Percentiles rank a stretch among this genome's conserved stretches.
phyloP scores from a whole-genome alignment of 2,113 vertebrate genomes.

The Piprites chloris region DNA sequence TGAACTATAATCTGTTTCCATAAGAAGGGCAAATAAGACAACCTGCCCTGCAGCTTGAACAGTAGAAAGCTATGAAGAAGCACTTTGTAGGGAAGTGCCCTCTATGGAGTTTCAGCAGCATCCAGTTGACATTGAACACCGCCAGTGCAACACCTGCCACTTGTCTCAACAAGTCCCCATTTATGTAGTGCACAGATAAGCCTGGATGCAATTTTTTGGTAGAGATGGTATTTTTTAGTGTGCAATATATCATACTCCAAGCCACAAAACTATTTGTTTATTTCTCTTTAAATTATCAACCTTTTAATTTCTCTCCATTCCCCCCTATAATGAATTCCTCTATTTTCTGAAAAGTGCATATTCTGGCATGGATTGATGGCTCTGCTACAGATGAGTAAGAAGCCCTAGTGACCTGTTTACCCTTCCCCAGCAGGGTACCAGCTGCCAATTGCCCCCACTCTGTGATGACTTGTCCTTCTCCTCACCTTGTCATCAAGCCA shows the following conservation, averaged over 20 bases:
- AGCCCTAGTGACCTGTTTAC: constrained; percentile 73
- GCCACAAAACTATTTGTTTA: constrained; percentile 10
- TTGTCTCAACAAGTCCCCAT: neutral
- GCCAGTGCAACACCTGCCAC: neutral
- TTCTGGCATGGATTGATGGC: constrained; percentile 66
- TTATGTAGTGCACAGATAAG: neutral
- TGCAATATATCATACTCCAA: neutral
- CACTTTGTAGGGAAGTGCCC: neutral
- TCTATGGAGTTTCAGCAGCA: neutral
- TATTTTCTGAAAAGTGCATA: constrained; percentile 58
- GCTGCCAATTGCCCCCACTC: constrained; percentile 76
- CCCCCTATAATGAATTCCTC: constrained; percentile 19
- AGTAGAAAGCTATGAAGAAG: neutral
- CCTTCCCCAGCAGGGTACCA: constrained; percentile 69
- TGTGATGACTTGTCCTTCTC: constrained; percentile 75
- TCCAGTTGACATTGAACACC: neutral
- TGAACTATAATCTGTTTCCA: neutral
- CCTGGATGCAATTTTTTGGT: neutral
- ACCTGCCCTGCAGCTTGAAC: neutral
- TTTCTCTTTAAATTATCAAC: constrained; percentile 51
- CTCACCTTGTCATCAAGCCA: constrained; percentile 81
- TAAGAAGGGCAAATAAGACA: neutral
- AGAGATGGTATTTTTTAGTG: neutral
- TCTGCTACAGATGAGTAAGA: constrained; percentile 56
- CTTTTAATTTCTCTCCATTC: constrained; percentile 49